A percentile compares a stretch with the other conserved stretches of the same genome.
Evolutionary conservation across 1,140 invertebrate species (phyloP).

Genomic region (Anoplolepis gracilipes): DNA sequence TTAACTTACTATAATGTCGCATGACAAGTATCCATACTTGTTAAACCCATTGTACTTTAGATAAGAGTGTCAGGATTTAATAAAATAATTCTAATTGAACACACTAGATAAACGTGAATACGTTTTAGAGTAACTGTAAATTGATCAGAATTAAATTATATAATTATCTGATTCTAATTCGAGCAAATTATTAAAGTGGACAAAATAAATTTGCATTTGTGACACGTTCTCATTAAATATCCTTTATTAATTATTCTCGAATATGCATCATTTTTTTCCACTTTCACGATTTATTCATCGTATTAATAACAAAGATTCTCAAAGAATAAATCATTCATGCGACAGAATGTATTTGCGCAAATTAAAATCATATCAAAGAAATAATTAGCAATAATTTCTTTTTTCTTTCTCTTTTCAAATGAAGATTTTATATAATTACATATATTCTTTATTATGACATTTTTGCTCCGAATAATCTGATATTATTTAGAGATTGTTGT

Average conservation of each 20-base stretch:
- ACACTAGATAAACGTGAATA: too few relatives aligned
- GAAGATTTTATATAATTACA: not conserved
- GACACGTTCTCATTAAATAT: conserved; percentile 4
- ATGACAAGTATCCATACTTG: conserved; percentile 20
- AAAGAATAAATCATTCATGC: not conserved
- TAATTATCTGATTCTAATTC: not conserved
- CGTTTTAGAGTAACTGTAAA: not conserved
- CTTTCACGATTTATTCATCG: not conserved
- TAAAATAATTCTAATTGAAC: conserved; percentile 32
- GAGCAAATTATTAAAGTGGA: conserved; percentile 21
- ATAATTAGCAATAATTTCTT: not conserved
- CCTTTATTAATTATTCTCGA: conserved; percentile 4
- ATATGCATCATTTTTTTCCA: not conserved
- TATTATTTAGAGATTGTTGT: conserved; percentile 49
- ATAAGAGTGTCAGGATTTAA: conserved; percentile 1
- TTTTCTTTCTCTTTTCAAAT: not conserved
- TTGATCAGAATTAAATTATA: too few relatives aligned
- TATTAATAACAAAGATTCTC: not conserved
- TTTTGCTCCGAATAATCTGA: conserved; percentile 41
- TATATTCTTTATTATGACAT: conserved; percentile 3
- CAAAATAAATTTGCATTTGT: conserved; percentile 26
- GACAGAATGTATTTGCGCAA: not conserved
- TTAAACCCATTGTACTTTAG: not conserved
- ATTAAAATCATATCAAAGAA: not conserved
- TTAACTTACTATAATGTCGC: conserved; percentile 15